Base-by-base conservation (phyloP, 1,140 invertebrate genomes). In the Caerostris darwini region DNA sequence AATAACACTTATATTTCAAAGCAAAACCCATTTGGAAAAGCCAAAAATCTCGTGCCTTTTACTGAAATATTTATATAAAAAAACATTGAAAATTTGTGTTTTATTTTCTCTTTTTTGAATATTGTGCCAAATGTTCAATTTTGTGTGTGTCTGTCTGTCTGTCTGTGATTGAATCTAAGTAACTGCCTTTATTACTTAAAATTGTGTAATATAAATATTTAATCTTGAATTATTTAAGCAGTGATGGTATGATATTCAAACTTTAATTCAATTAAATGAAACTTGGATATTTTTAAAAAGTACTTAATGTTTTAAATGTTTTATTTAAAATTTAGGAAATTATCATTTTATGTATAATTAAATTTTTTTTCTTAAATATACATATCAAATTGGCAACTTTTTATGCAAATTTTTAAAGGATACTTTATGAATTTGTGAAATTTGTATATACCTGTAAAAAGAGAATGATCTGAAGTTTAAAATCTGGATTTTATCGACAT, bases 21-120 rank as follows among this genome's bases (percentile, higher is more conserved):
- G 69, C 34, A 53, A 77, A 71, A 77, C 50, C 69, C 69, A 77
- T 77, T 34, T 77, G 69, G 69, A 58, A 34, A 83, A 83, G 82
- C 82, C 82, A 83, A 83, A 83, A 83, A 83, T 83, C 53, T 34
- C n/a, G 82, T 83, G 82, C 82, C 82, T 83, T 83, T 83, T 83
- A 57, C 82, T 56, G 82, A 83, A 83, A 77, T 56, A 58, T 83
- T 83, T 58, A 19, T 58, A 17, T n/a, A 57, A 83, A 58, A 83
- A 57, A 6, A 14, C 34, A 69, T 12, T n/a, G 61, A 64, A n/a
- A 64, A 53, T 77, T 77, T 77, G 19, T 50, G 50, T 34, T 64
- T n/a, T 64, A 5, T 77, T 77, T 50, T 77, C 69, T 77, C 50
- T 77, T 53, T 71, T 77, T 83, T n/a, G n/a, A 7, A 83, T 58